Evolutionary conservation across 2,888 invertebrate genomes (phyloP).

Genomic region (Rugalucina vietnamica): DNA sequence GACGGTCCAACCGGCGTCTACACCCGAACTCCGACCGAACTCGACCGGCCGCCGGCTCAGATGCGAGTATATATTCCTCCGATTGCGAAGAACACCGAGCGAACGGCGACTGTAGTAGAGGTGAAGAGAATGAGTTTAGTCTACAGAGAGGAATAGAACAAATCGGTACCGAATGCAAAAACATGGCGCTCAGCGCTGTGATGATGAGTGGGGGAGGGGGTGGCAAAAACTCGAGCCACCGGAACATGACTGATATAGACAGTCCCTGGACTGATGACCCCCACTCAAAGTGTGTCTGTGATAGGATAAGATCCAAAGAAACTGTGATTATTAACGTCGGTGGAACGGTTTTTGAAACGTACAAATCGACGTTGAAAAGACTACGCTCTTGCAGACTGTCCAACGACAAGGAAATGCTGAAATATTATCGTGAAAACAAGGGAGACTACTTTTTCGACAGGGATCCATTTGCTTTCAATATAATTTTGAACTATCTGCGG

Average conservation of each 20-base stretch:
- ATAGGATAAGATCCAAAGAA: conserved; percentile 57
- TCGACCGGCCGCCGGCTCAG: conserved; percentile 29
- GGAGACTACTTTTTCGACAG: conserved; percentile 80
- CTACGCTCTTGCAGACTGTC: conserved; percentile 71
- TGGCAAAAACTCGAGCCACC: conserved; percentile 39
- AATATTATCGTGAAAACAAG: conserved; percentile 70
- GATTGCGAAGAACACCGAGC: conserved; percentile 23
- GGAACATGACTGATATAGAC: conserved; percentile 43
- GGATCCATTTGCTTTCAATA: conserved; percentile 78
- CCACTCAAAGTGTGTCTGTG: conserved; percentile 53
- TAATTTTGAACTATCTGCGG: conserved; percentile 78
- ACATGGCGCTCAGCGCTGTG: conserved; percentile 68
- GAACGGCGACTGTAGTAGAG: neutral
- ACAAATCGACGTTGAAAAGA: conserved; percentile 72
- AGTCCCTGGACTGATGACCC: conserved; percentile 22
- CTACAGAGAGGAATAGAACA: conserved; percentile 6
- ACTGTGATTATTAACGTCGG: conserved; percentile 78
- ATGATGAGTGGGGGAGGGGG: conserved; percentile 58
- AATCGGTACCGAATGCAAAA: conserved; percentile 19
- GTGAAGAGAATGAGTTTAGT: neutral
- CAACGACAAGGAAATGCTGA: conserved; percentile 71
- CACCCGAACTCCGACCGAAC: neutral
- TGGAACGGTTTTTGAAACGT: conserved; percentile 77
- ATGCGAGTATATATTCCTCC: conserved; percentile 27
- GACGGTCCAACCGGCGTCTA: conserved; percentile 2